Evolutionary conservation across 2,888 invertebrate species (phyloP).

Genomic region (Pachydiplax longipennis): DNA sequence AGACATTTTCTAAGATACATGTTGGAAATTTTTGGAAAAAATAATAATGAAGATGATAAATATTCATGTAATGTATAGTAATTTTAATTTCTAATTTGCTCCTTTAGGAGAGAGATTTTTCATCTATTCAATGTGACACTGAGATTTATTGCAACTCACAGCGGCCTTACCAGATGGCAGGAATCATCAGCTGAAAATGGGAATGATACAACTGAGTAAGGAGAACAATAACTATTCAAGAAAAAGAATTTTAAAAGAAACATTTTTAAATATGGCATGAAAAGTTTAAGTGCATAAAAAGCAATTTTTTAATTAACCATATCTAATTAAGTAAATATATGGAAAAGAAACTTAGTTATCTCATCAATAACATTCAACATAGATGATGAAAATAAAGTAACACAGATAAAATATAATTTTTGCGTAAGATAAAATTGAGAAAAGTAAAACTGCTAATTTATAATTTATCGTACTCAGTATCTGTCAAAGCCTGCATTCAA

Average conservation of each 20-base stretch:
- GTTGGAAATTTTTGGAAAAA: no score
- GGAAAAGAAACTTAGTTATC: background rate
- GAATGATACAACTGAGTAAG: constrained; percentile 45
- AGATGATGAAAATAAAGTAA: no score
- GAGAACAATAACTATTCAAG: background rate
- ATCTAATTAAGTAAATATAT: background rate
- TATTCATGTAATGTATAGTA: no score
- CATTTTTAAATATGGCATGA: background rate
- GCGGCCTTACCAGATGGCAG: constrained; percentile 89
- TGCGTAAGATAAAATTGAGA: no score
- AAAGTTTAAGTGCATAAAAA: no score
- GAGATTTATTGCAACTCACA: constrained; percentile 86
- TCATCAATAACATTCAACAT: no score
- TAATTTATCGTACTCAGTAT: background rate
- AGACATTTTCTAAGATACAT: no score
- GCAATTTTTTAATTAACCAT: background rate
- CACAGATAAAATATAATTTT: no score
- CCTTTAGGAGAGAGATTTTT: constrained; percentile 63
- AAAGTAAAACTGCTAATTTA: background rate
- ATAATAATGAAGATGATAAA: no score
- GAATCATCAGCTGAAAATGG: constrained; percentile 61
- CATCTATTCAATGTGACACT: constrained; percentile 75
- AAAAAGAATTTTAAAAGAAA: no score
- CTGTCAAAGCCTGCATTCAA: background rate
- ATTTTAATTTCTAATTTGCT: background rate